A percentile compares a stretch with the other conserved stretches of the same genome.
phyloP scores from a whole-genome alignment of 2,797 vertebrate genomes.

The Hoplostethus mediterraneus region DNA sequence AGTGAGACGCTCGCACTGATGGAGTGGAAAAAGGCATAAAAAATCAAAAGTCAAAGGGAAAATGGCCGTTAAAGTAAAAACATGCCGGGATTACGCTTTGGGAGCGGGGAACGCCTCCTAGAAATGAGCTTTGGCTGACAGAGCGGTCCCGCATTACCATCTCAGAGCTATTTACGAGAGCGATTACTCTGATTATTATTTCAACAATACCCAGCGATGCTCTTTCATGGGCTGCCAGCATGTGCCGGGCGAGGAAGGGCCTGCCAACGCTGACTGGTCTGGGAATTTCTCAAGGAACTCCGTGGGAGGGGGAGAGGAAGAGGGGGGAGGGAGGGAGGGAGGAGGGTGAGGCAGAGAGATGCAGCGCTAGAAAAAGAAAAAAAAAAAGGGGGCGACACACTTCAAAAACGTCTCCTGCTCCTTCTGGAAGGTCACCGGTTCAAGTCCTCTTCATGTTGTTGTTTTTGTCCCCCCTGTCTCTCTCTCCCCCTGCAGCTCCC shows the following conservation, averaged over 20 bases:
- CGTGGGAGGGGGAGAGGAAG: slow-evolving; percentile 42
- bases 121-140: slow-evolving; percentile 76
- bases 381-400: slow-evolving; percentile 42
- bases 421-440: slow-evolving; percentile 69
- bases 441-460: slow-evolving; percentile 37
- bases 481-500: slow-evolving; percentile 87
- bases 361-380: slow-evolving; percentile 17
- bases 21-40: slow-evolving; percentile 62
- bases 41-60: slow-evolving; percentile 63
- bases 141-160: slow-evolving; percentile 74
- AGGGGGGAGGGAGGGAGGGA: slow-evolving; percentile 5
- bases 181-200: slow-evolving; percentile 88
- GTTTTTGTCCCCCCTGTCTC: slow-evolving; percentile 51
- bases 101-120: slow-evolving; percentile 72
- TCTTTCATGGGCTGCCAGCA: slow-evolving; percentile 88
- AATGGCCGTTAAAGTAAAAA: slow-evolving; percentile 71
- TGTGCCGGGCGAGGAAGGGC: slow-evolving; percentile 71
- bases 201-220: slow-evolving; percentile 86
- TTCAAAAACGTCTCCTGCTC: slow-evolving; percentile 80
- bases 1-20: slow-evolving; percentile 27
- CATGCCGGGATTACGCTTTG: slow-evolving; percentile 67
- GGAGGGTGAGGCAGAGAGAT: slow-evolving; percentile 5
- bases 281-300: slow-evolving; percentile 75
- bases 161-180: slow-evolving; percentile 85
- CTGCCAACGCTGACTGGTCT: slow-evolving; percentile 78